phyloP scores from a whole-genome alignment of 2,888 invertebrate species.

The Laspeyria flexula region DNA sequence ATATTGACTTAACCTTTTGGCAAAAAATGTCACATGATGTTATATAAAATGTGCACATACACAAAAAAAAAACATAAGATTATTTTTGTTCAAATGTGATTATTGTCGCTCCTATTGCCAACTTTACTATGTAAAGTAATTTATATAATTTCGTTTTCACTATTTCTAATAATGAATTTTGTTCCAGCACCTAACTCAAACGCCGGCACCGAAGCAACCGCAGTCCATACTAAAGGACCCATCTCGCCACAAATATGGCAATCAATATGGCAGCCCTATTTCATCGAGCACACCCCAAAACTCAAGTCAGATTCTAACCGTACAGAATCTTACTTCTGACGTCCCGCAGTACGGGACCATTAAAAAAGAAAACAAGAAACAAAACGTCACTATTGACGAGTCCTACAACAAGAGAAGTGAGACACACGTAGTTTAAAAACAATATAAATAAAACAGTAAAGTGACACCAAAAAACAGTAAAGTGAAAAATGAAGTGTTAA shows the following conservation, averaged over 20 bases:
- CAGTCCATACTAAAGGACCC: slow-evolving; percentile 88
- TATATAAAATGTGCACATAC: no score
- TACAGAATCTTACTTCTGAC: slow-evolving; percentile 83
- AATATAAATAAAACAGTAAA: slow-evolving; percentile 12
- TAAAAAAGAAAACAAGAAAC: slow-evolving; percentile 81
- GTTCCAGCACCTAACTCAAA: slow-evolving; percentile 77
- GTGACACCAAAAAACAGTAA: slow-evolving; percentile 7
- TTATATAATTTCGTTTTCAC: not conserved
- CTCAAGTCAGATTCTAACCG: slow-evolving; percentile 86
- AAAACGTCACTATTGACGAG: slow-evolving; percentile 82
- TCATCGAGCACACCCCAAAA: slow-evolving; percentile 78
- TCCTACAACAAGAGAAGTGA: slow-evolving; percentile 78
- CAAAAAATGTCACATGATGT: no score
- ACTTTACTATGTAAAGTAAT: not conserved
- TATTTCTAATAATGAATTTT: slow-evolving; percentile 29
- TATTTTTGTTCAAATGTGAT: no score
- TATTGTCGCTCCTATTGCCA: no score
- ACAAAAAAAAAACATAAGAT: no score
- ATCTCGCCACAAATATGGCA: slow-evolving; percentile 86
- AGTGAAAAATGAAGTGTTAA: slow-evolving; percentile 28
- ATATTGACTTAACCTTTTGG: no score
- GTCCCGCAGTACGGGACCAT: slow-evolving; percentile 85
- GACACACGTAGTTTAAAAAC: slow-evolving; percentile 74
- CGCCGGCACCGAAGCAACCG: slow-evolving; percentile 82
- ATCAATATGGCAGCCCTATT: slow-evolving; percentile 80